Percentiles rank a stretch among this genome's conserved stretches.
Conservation (phyloP, 2,797 vertebrate genomes). For the Eutrigla gurnardus region DNA sequence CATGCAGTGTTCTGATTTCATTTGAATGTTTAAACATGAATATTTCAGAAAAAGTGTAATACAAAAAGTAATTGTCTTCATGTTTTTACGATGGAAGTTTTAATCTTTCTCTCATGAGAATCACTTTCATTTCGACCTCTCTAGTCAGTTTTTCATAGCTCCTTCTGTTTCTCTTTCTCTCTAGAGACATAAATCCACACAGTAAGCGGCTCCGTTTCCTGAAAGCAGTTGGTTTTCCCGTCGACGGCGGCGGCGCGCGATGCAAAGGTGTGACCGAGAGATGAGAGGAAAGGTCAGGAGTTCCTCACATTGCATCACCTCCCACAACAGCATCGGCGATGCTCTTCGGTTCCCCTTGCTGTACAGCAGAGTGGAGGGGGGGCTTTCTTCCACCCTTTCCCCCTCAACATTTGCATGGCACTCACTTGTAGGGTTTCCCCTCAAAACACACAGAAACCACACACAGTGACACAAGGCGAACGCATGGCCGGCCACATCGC, state of each 20-base stretch:
- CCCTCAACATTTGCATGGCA: slow-evolving; percentile 65
- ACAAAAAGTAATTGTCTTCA: too few relatives aligned
- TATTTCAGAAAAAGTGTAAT: too few relatives aligned
- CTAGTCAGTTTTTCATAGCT: too few relatives aligned
- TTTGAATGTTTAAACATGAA: too few relatives aligned
- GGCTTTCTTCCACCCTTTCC: slow-evolving; percentile 66
- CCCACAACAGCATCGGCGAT: slow-evolving; percentile 42
- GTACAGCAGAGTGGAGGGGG: slow-evolving; percentile 40
- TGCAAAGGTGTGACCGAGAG: slow-evolving; percentile 54
- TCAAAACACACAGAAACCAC: slow-evolving; percentile 16
- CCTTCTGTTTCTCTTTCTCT: too few relatives aligned
- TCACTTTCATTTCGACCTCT: too few relatives aligned
- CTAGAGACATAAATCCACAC: not conserved
- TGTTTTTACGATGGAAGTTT: slow-evolving; percentile 11
- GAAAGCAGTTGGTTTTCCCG: slow-evolving; percentile 31
- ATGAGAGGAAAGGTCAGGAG: slow-evolving; percentile 75
- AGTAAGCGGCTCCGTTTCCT: slow-evolving; percentile 18
- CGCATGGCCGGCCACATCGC: not conserved
- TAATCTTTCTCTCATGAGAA: slow-evolving; percentile 15
- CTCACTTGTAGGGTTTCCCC: slow-evolving; percentile 64
- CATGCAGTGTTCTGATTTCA: not conserved
- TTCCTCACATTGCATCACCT: slow-evolving; percentile 67
- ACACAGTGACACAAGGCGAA: slow-evolving; percentile 17
- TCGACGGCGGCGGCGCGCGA: slow-evolving; percentile 20
- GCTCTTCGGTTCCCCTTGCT: slow-evolving; percentile 50